phyloP scores from a whole-genome alignment of 2,113 vertebrate species.

The Mus pahari region DNA sequence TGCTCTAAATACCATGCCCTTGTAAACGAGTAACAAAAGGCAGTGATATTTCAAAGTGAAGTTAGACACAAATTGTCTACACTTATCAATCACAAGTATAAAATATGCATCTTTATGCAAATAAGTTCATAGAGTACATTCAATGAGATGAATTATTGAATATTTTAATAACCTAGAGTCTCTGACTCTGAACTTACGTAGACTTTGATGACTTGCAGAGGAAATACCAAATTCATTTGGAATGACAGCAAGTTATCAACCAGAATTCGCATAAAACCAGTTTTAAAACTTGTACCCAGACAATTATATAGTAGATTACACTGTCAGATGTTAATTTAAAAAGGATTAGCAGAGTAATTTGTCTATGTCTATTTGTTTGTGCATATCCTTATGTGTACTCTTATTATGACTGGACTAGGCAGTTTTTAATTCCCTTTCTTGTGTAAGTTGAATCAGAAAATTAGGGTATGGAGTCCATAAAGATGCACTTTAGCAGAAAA shows the following conservation, averaged over 20 bases:
- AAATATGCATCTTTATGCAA: not conserved
- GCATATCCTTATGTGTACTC: not conserved
- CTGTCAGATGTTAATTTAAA: not conserved
- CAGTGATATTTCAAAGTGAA: not conserved
- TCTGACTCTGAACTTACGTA: not conserved
- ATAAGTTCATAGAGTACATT: not conserved
- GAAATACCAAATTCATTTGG: not conserved
- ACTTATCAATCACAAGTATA: not conserved
- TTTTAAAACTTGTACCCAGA: not conserved
- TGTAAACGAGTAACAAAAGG: not conserved
- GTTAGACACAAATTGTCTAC: slow-evolving; percentile 4
- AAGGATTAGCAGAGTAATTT: not conserved
- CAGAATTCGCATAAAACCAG: not conserved
- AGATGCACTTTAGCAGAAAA: not conserved
- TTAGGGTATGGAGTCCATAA: not conserved
- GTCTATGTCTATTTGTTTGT: not conserved
- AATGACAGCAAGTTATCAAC: not conserved
- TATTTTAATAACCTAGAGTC: not conserved
- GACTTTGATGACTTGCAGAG: not conserved
- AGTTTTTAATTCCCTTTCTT: not conserved
- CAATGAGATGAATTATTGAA: not conserved
- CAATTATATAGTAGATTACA: not conserved
- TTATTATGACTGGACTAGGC: not conserved
- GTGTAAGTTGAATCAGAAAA: not conserved
- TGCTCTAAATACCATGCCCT: not conserved